Base-by-base conservation (phyloP, 1,140 invertebrate genomes). In the Sarcophaga bullata region DNA sequence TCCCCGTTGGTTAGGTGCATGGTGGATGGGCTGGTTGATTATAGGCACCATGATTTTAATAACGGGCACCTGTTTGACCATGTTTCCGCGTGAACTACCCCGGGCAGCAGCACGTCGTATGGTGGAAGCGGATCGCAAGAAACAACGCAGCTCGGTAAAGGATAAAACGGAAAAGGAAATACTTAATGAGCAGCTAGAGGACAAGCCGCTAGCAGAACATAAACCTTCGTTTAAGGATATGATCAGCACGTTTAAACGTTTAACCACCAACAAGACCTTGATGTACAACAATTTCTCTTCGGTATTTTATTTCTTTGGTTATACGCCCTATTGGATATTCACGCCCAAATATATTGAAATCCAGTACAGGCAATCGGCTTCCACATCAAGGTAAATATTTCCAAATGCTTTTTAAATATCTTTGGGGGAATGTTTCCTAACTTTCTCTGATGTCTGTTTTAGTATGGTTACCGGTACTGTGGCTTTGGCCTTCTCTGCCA, bases 21-120 rank as follows among this genome's bases (percentile, higher is more conserved):
- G 95, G 95, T 96, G 95, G 95, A 84, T 95, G 47, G 96, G 96
- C 37, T 96, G 92, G 95, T 92, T 95, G 48, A 92, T 95, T 10
- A 90, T 95, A 81, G 94, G 93, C n/a, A 86, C 92, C 0, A 85
- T 94, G 3, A 90, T 95, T 0, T 91, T 93, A n/a, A 80, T 94
- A 25, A 93, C 94, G 48, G 92, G 93, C 0, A 91, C 92, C 8
- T 88, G 94, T n/a, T 90, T 95, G 3, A 91, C 93, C 0, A 90
- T 95, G 50, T 94, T 95, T 84, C 94, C 94, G 8, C 93, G 93
- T 86, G 92, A 93, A 3, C 85, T 95, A 50, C 94, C 94, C 0
- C 87, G 93, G 58, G 93, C 93, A 0, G 92, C 92, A 3, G 92
- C 93, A 0, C 88, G 93, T 49, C 92, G 91, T 83, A 90, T 90